Base-by-base conservation (phyloP, 2,888 invertebrate genomes). In the Platycnemis pennipes region DNA sequence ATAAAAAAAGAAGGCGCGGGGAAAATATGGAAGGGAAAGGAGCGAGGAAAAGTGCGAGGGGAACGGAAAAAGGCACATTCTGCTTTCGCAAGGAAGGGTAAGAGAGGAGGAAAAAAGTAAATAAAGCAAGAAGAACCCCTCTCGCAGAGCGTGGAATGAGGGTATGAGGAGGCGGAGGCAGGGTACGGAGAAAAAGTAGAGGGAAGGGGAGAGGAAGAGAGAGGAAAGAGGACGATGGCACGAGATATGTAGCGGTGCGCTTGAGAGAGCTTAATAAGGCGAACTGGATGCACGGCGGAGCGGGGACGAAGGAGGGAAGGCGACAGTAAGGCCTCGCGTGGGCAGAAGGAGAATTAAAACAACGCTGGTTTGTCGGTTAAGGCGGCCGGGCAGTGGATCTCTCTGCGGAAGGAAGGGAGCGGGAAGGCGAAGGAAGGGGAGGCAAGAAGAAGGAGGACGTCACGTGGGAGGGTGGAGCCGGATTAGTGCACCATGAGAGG, bases 161-260 rank as follows among this genome's bases (percentile, higher is more conserved):
- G 37, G 3, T 11, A 37, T n/a, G n/a, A 22, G n/a, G n/a, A 45
- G 22, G n/a, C 26, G n/a, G n/a, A n/a, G n/a, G n/a, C n/a, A n/a
- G n/a, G n/a, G n/a, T n/a, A n/a, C n/a, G n/a, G n/a, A n/a, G n/a
- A n/a, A n/a, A n/a, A n/a, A 26, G 77, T 0, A 77, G 77, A 77
- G 8, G 77, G 0, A 45, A 13, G 22, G n/a, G 44, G 49, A 19
- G 53, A 56, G 42, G 89, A 53, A 11, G 37, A 53, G 56, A 26
- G 53, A 44, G 26, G 77, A 37, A 77, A 37, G 37, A 2, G 77
- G 77, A 69, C n/a, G 69, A 22, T 37, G 77, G 77, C 37, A n/a
- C 37, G 37, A 77, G 77, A 26, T 77, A 69, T n/a, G 77, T 77
- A 77, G 77, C 77, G 37, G 77, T 77, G 77, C 77, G 77, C 77